Evolutionary conservation across 2,113 vertebrate species (phyloP), one percentile per base, ranked within the genome.

Genomic region (Strigops habroptila): DNA sequence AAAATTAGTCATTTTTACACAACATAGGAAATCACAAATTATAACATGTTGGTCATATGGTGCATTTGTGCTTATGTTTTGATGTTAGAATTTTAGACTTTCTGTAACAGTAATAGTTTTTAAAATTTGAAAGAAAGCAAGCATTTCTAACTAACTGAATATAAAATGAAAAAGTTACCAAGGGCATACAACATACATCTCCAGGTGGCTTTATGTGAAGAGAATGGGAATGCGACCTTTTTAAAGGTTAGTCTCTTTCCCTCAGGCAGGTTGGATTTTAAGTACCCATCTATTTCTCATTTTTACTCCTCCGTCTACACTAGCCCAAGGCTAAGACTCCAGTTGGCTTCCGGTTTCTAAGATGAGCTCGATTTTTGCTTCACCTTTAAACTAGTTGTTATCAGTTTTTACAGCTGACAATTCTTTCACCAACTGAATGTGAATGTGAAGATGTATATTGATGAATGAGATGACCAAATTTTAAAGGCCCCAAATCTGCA

Each of bases 231-330:
- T 37, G 64, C 91, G 79, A 48, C 64, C 33, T 90, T 94, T 86
- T 27, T 48, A 96, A 95, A 95, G 82, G 93, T 96, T 96, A 90
- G 79, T 48, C 16, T 86, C 51, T 93, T 94, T 78, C 79, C 93
- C 77, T 84, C 41, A 65, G 90, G 92, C 48, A 88, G 27, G 52
- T 78, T 81, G 76, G 60, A 84, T 69, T 93, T 93, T 88, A 88
- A 90, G 27, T 68, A 88, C 22, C 28, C 33, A 68, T 64, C 52
- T 91, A 71, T 91, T 88, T 81, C 75, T 90, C 48, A 81, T 81
- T 88, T 84, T 23, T 64, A 9, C 14, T 78, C 44, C n/a, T 63
- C 44, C 86, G 35, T 59, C 80, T 81, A 41, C 30, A 64, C 7
- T 74, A 88, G 69, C 88, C 41, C 6, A 94, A 82, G 86, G 82